Conservation (phyloP, 2,797 vertebrate genomes). For the Urocyon cinereoargenteus region DNA sequence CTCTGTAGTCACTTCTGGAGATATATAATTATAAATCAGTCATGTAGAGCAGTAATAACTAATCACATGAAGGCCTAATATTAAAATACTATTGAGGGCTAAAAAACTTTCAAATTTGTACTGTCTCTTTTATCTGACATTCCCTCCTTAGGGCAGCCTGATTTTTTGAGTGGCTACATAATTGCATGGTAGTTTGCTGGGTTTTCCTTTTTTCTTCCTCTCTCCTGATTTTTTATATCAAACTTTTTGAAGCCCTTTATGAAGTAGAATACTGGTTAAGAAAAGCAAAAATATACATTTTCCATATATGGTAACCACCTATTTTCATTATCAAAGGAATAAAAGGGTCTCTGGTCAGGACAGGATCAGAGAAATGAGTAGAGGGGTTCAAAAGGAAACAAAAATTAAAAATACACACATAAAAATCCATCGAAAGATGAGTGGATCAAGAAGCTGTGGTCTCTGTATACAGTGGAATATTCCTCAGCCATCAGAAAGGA, state of each 20-base stretch:
- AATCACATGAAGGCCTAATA: neutral
- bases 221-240: neutral
- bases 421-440: no score
- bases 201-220: neutral
- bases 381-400: neutral
- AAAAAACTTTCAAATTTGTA: neutral
- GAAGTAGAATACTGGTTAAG: neutral
- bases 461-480: no score
- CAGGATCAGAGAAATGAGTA: neutral
- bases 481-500: no score
- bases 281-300: slow-evolving; percentile 2
- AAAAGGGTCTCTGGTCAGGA: neutral
- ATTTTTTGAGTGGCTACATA: slow-evolving; percentile 37
- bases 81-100: neutral
- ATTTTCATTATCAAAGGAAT: slow-evolving; percentile 27
- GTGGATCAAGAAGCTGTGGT: no score
- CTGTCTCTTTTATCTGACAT: neutral
- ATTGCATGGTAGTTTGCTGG: neutral
- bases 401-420: neutral
- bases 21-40: slow-evolving; percentile 53
- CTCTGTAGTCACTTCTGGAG: slow-evolving; percentile 5
- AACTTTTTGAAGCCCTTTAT: slow-evolving; percentile 6
- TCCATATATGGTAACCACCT: neutral
- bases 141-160: neutral
- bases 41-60: neutral